A percentile compares a stretch with the other conserved stretches of the same genome.
Evolutionary conservation across 2,113 vertebrate species (phyloP).

Genomic region (Beaufortia kweichowensis): DNA sequence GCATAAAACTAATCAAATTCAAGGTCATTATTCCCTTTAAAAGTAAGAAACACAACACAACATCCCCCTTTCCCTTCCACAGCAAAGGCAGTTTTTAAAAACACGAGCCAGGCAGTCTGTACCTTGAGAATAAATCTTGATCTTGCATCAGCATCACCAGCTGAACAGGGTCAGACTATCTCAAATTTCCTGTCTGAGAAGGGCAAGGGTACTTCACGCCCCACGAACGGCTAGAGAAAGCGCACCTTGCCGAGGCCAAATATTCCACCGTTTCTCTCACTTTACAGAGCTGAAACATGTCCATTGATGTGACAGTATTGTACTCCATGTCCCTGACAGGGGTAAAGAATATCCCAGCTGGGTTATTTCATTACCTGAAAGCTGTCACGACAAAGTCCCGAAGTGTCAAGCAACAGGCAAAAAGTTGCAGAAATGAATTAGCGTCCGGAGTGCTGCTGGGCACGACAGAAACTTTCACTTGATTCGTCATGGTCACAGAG

Average conservation of each 20-base stretch:
- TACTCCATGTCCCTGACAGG: conserved; percentile 31
- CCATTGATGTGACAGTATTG: conserved; percentile 38
- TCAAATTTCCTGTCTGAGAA: conserved; percentile 30
- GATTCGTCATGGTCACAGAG: background rate
- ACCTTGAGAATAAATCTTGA: conserved; percentile 33
- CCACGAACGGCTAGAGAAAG: conserved; percentile 5
- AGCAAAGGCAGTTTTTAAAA: conserved; percentile 3
- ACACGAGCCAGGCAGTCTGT: conserved; percentile 24
- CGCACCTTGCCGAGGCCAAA: background rate
- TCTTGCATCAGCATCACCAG: conserved; percentile 36
- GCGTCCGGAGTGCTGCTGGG: background rate
- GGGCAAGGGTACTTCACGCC: conserved; percentile 30
- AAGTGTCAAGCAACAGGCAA: conserved; percentile 13
- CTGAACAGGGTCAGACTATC: conserved; percentile 41
- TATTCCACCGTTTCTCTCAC: background rate
- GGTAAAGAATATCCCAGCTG: conserved; percentile 25
- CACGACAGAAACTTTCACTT: conserved; percentile 15
- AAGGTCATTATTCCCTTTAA: conserved; percentile 11
- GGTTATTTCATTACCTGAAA: conserved; percentile 31
- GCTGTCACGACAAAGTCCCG: background rate
- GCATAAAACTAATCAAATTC: background rate
- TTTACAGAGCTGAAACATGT: conserved; percentile 22
- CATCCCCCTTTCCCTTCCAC: background rate
- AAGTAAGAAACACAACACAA: background rate
- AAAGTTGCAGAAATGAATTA: conserved; percentile 21